Percentiles rank a stretch among this genome's conserved stretches.
phyloP scores from a whole-genome alignment of 1,140 invertebrate species.

The Papilio xuthus region DNA sequence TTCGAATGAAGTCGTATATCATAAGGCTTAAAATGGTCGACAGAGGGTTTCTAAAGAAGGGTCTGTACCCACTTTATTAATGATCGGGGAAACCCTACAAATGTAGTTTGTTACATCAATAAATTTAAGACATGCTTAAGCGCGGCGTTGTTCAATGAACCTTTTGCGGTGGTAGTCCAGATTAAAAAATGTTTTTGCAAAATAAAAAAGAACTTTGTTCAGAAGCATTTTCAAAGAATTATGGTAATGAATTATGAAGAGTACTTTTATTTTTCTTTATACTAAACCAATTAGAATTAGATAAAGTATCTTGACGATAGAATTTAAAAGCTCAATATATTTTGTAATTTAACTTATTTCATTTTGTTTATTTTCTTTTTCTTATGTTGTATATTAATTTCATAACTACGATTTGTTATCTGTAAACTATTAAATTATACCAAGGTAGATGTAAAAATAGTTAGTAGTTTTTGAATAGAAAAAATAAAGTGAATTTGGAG shows the following conservation, averaged over 20 bases:
- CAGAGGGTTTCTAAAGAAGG: background rate
- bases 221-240: background rate
- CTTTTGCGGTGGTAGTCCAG: background rate
- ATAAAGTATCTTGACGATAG: too few relatives aligned
- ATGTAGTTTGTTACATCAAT: slow-evolving; percentile 19
- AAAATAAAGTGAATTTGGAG: too few relatives aligned
- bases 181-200: background rate
- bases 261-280: background rate
- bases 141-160: background rate
- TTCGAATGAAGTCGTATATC: slow-evolving; percentile 18
- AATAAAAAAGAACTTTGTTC: background rate
- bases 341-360: too few relatives aligned
- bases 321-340: too few relatives aligned
- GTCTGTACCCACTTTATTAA: background rate
- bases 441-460: too few relatives aligned
- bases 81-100: slow-evolving; percentile 12
- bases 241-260: background rate
- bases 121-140: background rate
- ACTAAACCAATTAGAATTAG: background rate
- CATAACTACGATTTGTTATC: too few relatives aligned
- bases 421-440: too few relatives aligned
- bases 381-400: too few relatives aligned
- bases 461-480: too few relatives aligned
- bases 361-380: too few relatives aligned
- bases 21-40: slow-evolving; percentile 2